Conservation (phyloP, 1,140 invertebrate species). For the Diachasmimorpha longicaudata region DNA sequence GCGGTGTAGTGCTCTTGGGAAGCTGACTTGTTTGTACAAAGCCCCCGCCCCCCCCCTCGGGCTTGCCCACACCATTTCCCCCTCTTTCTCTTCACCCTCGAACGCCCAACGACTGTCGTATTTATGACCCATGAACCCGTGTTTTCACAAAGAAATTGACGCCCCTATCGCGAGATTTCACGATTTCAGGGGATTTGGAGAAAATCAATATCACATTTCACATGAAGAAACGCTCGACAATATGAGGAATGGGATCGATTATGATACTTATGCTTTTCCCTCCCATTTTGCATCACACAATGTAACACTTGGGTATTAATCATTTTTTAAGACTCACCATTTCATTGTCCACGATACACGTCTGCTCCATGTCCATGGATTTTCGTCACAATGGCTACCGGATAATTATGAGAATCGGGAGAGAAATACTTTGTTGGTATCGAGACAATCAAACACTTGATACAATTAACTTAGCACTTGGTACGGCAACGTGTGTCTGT, state of each 20-base stretch:
- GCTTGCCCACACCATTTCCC: not conserved
- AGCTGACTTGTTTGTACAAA: not conserved
- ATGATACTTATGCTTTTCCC: constrained; percentile 23
- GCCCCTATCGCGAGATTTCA: constrained; percentile 20
- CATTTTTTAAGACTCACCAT: constrained; percentile 48
- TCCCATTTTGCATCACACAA: constrained; percentile 39
- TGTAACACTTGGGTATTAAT: constrained; percentile 25
- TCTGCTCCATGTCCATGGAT: constrained; percentile 52
- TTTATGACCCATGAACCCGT: constrained; percentile 35
- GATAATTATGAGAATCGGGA: not conserved
- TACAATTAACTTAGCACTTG: constrained; percentile 14
- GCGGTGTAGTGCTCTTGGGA: too few species aligned
- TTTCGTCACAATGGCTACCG: not conserved
- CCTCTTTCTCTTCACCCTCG: constrained; percentile 22
- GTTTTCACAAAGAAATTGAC: constrained; percentile 35
- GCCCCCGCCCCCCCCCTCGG: not conserved
- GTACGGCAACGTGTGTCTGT: constrained; percentile 58
- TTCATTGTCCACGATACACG: constrained; percentile 54
- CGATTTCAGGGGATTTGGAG: too few species aligned
- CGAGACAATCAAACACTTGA: not conserved
- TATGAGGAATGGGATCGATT: not conserved
- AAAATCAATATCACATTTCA: too few species aligned
- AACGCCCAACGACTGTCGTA: constrained; percentile 19
- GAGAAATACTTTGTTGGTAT: not conserved
- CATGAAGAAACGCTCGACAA: too few species aligned